These are phyloP conservation scores for Porphyrio hochstetteri DNA, from an alignment of 2,113 vertebrate species.

Conservation along the genomic window DNA sequence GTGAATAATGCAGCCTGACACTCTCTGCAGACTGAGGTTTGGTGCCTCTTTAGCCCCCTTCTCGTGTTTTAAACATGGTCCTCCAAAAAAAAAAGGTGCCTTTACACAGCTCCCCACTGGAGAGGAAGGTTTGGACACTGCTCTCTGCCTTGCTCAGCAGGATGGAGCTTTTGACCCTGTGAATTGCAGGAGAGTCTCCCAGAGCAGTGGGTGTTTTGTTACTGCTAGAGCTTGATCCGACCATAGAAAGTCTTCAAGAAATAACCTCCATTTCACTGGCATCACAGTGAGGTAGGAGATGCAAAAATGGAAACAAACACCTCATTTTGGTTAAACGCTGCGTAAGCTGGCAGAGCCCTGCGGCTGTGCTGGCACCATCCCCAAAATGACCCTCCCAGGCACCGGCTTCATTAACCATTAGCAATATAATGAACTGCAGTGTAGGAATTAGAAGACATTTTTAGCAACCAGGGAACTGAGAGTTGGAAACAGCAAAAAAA, in stretches of 20 bases:
- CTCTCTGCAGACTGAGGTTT: background rate
- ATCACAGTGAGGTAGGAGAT: background rate
- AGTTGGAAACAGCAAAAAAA: background rate
- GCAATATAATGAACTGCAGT: background rate
- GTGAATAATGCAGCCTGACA: background rate
- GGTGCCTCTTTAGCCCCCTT: background rate
- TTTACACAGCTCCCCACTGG: background rate
- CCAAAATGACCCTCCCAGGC: background rate
- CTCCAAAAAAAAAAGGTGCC: background rate
- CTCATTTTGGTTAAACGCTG: background rate
- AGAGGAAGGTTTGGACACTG: background rate
- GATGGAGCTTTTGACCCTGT: background rate
- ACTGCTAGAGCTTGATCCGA: background rate
- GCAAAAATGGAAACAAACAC: background rate
- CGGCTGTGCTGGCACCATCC: background rate
- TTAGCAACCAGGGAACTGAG: background rate
- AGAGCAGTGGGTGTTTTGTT: background rate
- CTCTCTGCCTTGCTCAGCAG: background rate
- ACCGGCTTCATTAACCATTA: background rate
- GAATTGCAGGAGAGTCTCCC: background rate
- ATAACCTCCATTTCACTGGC: background rate
- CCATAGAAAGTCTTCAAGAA: background rate
- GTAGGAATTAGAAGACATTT: background rate
- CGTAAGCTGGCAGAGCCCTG: background rate
- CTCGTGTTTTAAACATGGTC: slow-evolving; percentile 2